Percentiles rank a stretch among this genome's conserved stretches.
phyloP scores from a whole-genome alignment of 2,888 invertebrate species.

The Andrena haemorrhoa region DNA sequence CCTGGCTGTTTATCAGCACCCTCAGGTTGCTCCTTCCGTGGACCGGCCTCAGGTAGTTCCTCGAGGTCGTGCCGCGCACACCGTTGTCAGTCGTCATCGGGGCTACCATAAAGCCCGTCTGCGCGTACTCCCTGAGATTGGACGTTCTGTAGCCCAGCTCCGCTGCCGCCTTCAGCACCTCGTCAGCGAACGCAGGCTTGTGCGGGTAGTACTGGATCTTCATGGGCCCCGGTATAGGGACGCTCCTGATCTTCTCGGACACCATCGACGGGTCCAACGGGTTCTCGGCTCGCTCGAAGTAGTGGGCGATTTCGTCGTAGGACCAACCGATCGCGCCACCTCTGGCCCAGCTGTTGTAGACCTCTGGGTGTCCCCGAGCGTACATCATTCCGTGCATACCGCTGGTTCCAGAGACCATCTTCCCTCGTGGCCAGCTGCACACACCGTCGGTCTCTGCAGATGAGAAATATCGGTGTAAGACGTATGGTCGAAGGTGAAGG shows the following conservation, averaged over 20 bases:
- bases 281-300: slow-evolving; percentile 86
- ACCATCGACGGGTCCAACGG: slow-evolving; percentile 74
- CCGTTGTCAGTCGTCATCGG: slow-evolving; percentile 84
- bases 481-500: too few species aligned
- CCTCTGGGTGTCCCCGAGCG: slow-evolving; percentile 86
- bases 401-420: slow-evolving; percentile 87
- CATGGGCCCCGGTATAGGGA: slow-evolving; percentile 75
- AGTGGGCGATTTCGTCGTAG: slow-evolving; percentile 85
- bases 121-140: slow-evolving; percentile 75
- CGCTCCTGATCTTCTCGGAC: slow-evolving; percentile 64
- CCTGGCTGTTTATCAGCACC: slow-evolving; percentile 85
- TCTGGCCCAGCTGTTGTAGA: slow-evolving; percentile 87
- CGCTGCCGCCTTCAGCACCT: slow-evolving; percentile 77
- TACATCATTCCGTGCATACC: slow-evolving; percentile 89
- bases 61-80: slow-evolving; percentile 85
- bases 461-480: neutral
- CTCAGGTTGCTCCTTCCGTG: slow-evolving; percentile 84
- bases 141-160: slow-evolving; percentile 83
- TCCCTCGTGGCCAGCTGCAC: slow-evolving; percentile 86
- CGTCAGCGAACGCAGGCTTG: slow-evolving; percentile 77
- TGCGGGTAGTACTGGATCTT: slow-evolving; percentile 80
- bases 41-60: slow-evolving; percentile 85
- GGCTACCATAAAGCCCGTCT: slow-evolving; percentile 84
- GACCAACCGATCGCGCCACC: slow-evolving; percentile 87
- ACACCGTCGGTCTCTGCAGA: slow-evolving; percentile 77